Evolutionary conservation across 1,140 invertebrate genomes (phyloP).

Genomic region (Leptinotarsa lineolata): DNA sequence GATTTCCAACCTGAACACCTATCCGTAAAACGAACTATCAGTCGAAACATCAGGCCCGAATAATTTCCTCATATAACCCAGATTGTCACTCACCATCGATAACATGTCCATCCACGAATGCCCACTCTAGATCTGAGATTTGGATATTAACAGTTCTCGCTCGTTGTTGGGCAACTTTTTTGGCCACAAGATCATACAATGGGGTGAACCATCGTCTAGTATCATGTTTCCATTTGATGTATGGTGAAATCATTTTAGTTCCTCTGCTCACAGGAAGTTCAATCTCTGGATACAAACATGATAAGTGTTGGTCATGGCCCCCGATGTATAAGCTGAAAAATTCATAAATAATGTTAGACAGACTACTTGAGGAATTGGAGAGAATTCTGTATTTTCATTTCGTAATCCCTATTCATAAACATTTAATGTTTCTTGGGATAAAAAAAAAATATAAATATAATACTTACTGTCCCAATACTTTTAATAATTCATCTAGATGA

Average conservation of each 20-base stretch:
- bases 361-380: too few relatives aligned
- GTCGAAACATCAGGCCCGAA: too few relatives aligned
- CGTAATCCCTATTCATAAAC: too few relatives aligned
- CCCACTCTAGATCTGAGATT: slow-evolving; percentile 69
- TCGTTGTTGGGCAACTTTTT: slow-evolving; percentile 63
- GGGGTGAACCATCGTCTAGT: slow-evolving; percentile 54
- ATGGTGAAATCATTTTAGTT: slow-evolving; percentile 66
- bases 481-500: not conserved
- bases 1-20: too few relatives aligned
- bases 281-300: slow-evolving; percentile 61
- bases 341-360: not conserved
- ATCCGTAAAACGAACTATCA: too few relatives aligned
- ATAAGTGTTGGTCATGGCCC: slow-evolving; percentile 62
- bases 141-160: slow-evolving; percentile 60
- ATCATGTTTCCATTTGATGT: slow-evolving; percentile 70
- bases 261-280: slow-evolving; percentile 65
- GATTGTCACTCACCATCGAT: slow-evolving; percentile 70
- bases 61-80: too few relatives aligned
- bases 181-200: slow-evolving; percentile 39
- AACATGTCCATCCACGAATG: slow-evolving; percentile 81
- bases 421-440: too few relatives aligned
- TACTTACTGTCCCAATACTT: slow-evolving; percentile 10
- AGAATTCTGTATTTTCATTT: too few relatives aligned
- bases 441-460: too few relatives aligned
- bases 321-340: slow-evolving; percentile 63